Base-by-base conservation (phyloP, 2,797 vertebrate species). In the Naso thynnoides region DNA sequence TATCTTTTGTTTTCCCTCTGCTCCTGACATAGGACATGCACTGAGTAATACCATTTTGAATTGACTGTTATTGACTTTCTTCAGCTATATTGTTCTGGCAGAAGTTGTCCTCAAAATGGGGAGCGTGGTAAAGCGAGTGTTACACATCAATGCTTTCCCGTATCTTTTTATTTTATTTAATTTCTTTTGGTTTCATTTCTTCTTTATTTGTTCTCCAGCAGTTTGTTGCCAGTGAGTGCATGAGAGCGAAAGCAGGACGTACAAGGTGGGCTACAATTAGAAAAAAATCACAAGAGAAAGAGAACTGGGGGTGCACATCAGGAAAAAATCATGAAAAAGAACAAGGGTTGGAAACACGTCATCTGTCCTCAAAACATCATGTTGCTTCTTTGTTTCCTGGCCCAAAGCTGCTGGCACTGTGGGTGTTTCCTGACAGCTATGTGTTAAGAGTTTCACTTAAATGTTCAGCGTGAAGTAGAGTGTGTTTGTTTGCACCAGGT, bases 401-500 rank as follows among this genome's bases (percentile, higher is more conserved):
- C 54, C 31, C 31, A 48, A 24, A 73, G 61, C 56, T 41, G 42
- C 80, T 63, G 77, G 41, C 50, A 49, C 38, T 36, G 69, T 42
- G 27, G 47, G 41, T 14, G 19, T 71, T 76, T 77, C 49, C 52
- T 67, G 73, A 79, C 57, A 67, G 66, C 29, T 66, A 60, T 19
- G 48, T 56, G 60, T 70, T 53, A 76, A 69, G 65, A 66, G 67
- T 52, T 83, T 76, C 71, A 73, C 65, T 69, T 69, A 78, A 62
- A 81, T 31, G 38, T 65, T 70, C 26, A 76, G 78, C 33, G 72
- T 66, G 79, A 81, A 84, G 44, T 45, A 23, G 65, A 79, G 67
- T 33, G 26, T 72, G 39, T 86, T 80, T 83, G 73, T 87, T 87
- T 82, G 60, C 58, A 60, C 27, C 53, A 54, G 41, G 63, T 86